A percentile compares a stretch with the other conserved stretches of the same genome.
phyloP scores from a whole-genome alignment of 92 coral and sea anemone genomes.

The Palythoa caribaeorum region DNA sequence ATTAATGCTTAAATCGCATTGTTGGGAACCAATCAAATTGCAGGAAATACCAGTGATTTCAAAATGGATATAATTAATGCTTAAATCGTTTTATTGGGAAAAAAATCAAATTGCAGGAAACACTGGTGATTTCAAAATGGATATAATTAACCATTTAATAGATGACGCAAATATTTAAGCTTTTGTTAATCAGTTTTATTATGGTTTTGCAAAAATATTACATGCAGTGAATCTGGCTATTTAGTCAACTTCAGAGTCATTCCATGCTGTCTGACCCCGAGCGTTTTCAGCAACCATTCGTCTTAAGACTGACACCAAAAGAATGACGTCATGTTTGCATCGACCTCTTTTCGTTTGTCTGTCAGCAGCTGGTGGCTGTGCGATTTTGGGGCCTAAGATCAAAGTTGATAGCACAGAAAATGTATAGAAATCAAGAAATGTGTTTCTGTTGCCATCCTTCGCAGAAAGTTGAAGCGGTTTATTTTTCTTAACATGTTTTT shows the following conservation, averaged over 20 bases:
- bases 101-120: too few relatives aligned
- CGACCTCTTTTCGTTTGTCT: neutral
- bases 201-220: neutral
- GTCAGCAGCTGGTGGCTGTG: too few relatives aligned
- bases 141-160: too few relatives aligned
- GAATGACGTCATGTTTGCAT: neutral
- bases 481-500: neutral
- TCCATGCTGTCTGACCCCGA: neutral
- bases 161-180: neutral
- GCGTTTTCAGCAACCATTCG: conserved; percentile 8
- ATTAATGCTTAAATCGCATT: too few relatives aligned
- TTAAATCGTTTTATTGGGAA: too few relatives aligned
- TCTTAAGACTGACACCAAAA: conserved; percentile 13
- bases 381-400: conserved; percentile 9
- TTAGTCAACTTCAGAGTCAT: neutral
- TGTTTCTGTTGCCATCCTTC: neutral
- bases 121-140: too few relatives aligned
- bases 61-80: too few relatives aligned
- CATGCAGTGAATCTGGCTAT: neutral
- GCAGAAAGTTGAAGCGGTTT: neutral
- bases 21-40: too few relatives aligned
- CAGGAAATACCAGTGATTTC: too few relatives aligned
- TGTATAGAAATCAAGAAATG: conserved; percentile 15
- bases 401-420: conserved; percentile 21
- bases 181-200: neutral